phyloP scores from a whole-genome alignment of 2,888 invertebrate genomes.

The Magallana nippona region DNA sequence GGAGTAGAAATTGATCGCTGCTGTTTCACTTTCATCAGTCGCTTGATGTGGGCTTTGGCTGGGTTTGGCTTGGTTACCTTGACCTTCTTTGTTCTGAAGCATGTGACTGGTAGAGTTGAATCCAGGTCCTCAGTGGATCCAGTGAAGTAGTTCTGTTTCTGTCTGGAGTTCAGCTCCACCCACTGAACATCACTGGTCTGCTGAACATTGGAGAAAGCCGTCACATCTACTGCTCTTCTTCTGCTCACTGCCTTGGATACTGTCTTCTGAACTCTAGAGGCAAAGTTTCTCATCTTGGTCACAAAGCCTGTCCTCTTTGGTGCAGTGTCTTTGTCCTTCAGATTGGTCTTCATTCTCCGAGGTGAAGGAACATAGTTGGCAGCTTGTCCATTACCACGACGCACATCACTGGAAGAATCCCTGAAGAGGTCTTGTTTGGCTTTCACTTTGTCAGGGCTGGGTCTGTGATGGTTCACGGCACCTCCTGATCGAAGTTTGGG shows the following conservation, averaged over 20 bases:
- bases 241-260: not conserved
- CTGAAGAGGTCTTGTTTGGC: not conserved
- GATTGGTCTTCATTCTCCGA: not conserved
- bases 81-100: conserved; percentile 27
- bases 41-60: conserved; percentile 8
- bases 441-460: not conserved
- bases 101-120: conserved; percentile 12
- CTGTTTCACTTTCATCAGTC: conserved; percentile 17
- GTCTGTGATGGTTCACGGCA: not conserved
- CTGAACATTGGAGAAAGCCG: conserved; percentile 32
- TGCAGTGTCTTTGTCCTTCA: not conserved
- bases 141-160: not conserved
- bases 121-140: conserved; percentile 34
- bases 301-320: not conserved
- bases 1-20: conserved; percentile 1
- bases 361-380: not conserved
- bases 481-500: not conserved
- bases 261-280: conserved; percentile 10
- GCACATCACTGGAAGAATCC: not conserved
- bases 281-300: conserved; percentile 16
- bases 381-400: not conserved
- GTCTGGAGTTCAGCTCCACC: conserved; percentile 38
- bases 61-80: conserved; percentile 14
- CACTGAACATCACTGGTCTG: conserved; percentile 40
- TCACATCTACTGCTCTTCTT: not conserved